These are phyloP conservation scores for Rhopalosiphum padi DNA, from an alignment of 1,140 invertebrate species.

Conservation along the genomic window DNA sequence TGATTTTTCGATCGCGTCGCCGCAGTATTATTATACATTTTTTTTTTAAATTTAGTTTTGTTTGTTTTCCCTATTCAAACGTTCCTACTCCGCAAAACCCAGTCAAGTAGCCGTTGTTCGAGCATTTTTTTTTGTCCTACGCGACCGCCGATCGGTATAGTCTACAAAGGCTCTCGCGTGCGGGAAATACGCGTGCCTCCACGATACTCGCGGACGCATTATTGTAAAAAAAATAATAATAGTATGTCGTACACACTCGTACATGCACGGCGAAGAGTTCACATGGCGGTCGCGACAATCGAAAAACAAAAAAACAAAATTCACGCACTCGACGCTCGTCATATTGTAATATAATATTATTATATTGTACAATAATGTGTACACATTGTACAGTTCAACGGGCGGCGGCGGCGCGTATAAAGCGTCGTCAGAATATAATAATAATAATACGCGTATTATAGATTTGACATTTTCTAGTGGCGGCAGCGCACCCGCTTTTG, in stretches of 20 bases:
- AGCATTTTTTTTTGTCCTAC: neutral
- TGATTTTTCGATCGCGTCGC: neutral
- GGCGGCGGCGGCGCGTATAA: neutral
- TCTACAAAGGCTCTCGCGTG: neutral
- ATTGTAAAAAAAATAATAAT: neutral
- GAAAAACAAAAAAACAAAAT: neutral
- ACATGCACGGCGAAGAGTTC: neutral
- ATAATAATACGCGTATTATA: neutral
- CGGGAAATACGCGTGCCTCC: too few species aligned
- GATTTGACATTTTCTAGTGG: conserved; percentile 49
- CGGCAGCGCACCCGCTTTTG: neutral
- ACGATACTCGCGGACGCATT: neutral
- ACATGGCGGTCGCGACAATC: neutral
- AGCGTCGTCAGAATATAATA: neutral
- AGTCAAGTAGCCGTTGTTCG: neutral
- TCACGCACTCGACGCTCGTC: neutral
- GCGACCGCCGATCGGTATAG: neutral
- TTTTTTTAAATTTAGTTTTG: neutral
- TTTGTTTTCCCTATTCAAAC: neutral
- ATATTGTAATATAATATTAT: neutral
- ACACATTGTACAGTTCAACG: neutral
- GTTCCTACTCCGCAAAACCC: neutral
- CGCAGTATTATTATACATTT: neutral
- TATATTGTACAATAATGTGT: neutral
- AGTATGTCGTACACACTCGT: neutral